These are phyloP conservation scores for Glossophaga mutica DNA, from an alignment of 2,797 vertebrate genomes.

Conservation along the genomic window DNA sequence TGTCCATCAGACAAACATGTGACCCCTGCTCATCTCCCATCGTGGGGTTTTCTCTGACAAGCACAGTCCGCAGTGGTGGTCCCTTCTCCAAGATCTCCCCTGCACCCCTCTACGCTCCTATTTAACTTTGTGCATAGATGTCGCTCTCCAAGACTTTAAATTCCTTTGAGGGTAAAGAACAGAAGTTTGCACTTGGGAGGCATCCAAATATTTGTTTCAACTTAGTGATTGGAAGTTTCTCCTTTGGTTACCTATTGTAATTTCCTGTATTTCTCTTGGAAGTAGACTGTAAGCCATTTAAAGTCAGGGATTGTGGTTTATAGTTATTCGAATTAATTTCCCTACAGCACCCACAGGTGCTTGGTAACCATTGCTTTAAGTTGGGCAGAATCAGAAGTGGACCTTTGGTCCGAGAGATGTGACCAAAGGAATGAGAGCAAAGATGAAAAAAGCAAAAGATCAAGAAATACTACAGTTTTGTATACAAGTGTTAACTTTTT, in stretches of 20 bases:
- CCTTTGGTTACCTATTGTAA: background rate
- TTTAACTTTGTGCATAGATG: background rate
- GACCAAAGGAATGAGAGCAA: background rate
- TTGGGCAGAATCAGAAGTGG: background rate
- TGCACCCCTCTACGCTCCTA: background rate
- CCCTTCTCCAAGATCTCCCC: background rate
- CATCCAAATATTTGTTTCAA: constrained; percentile 6
- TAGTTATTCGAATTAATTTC: background rate
- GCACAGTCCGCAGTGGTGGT: background rate
- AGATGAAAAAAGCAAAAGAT: background rate
- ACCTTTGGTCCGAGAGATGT: background rate
- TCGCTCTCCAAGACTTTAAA: background rate
- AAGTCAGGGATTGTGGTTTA: background rate
- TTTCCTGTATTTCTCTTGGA: background rate
- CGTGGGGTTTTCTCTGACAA: background rate
- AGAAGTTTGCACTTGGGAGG: background rate
- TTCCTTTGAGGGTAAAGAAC: constrained; percentile 7
- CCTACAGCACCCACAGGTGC: background rate
- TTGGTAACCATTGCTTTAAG: background rate
- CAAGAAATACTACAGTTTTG: background rate
- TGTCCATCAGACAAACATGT: background rate
- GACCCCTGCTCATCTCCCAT: background rate
- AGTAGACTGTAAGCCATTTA: background rate
- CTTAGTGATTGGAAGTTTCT: background rate
- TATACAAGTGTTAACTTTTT: background rate